Evolutionary conservation across 2,888 invertebrate genomes (phyloP), one percentile per base, ranked within the genome.

Genomic region (Uloborus plumipes): DNA sequence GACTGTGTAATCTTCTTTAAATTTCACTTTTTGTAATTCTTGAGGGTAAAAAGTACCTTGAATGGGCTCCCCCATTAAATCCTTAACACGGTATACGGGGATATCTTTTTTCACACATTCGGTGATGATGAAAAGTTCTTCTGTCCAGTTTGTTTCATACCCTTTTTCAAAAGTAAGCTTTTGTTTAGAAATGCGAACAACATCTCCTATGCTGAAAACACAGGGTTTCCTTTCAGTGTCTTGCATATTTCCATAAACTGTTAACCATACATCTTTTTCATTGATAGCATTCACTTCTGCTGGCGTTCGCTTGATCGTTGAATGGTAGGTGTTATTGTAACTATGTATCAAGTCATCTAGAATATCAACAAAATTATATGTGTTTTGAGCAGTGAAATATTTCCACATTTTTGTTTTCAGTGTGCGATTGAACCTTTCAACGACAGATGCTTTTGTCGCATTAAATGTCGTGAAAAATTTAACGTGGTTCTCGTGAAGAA

Each of bases 391-490:
- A 1, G 70, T 65, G 51, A 80, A 80, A 49, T 74, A 70, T 18
- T 74, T 74, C 64, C 69, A 80, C 70, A 70, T 74, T 55, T 74
- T 86, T 49, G 85, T 85, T 84, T 88, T 88, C 18, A 88, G 64
- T 11, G 87, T 88, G 75, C 87, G 70, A 82, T 87, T 87, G 14
- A 87, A 87, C 7, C 88, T 65, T 85, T 88, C 88, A 0, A 87
- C 86, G 9, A 88, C 80, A 1, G 86, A 85, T 1, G 87, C 87
- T 84, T 89, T 88, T 6, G 86, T 86, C 31, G 87, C 85, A 84
- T 87, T 87, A 15, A 85, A 81, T 0, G 87, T 86, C 1, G 85
- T 86, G 53, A 87, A 87, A 84, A 85, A 87, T 50, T 84, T 20
- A 4, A 84, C 59, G 16, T 85, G 80, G n/a, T 86, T 72, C 22